phyloP scores from a whole-genome alignment of 2,113 vertebrate species.

The Colaptes auratus region DNA sequence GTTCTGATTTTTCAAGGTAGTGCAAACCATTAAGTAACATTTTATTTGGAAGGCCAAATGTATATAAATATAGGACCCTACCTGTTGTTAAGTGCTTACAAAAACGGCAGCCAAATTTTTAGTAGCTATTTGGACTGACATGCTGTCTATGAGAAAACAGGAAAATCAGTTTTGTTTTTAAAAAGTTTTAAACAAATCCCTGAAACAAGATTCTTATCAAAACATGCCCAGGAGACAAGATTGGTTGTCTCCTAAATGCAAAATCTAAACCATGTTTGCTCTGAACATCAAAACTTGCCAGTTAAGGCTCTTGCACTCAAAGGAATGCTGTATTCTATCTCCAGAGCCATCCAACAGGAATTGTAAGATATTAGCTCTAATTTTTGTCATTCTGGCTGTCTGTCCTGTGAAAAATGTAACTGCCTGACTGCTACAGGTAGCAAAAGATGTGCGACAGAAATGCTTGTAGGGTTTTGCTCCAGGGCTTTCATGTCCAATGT shows the following conservation, averaged over 20 bases:
- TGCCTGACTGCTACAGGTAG: background rate
- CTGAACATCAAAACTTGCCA: background rate
- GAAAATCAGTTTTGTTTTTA: background rate
- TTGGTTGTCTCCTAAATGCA: background rate
- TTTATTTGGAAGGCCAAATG: background rate
- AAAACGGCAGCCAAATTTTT: background rate
- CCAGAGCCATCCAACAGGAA: background rate
- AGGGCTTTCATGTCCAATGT: background rate
- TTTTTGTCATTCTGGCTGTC: background rate
- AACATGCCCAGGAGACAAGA: background rate
- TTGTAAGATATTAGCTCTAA: background rate
- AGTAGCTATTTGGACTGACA: background rate
- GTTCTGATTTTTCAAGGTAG: background rate
- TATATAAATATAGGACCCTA: background rate
- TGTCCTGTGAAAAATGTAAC: background rate
- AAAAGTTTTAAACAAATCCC: background rate
- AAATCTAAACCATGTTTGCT: background rate
- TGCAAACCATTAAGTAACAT: background rate
- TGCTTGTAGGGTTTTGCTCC: background rate
- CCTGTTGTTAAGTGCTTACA: background rate
- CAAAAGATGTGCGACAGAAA: background rate
- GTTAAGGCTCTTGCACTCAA: background rate
- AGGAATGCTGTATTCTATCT: background rate
- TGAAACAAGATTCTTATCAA: background rate
- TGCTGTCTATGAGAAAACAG: background rate